Evolutionary conservation across 1,140 invertebrate genomes (phyloP).

Genomic region (Ladona fulva): DNA sequence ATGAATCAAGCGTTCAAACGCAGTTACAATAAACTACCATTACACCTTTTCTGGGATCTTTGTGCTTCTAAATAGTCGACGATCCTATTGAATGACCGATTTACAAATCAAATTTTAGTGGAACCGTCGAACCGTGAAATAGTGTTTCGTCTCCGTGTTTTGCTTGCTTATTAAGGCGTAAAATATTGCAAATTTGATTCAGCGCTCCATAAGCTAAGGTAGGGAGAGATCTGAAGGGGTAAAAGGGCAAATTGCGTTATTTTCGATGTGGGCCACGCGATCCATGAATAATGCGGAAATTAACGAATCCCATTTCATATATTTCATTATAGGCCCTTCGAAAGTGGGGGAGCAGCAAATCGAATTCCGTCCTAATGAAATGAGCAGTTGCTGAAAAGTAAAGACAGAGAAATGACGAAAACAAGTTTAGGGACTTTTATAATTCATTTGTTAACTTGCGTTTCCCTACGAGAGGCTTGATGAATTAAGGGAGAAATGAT

Average conservation of each 20-base stretch:
- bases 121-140: slow-evolving; percentile 3
- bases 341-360: not conserved
- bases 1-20: too few species aligned
- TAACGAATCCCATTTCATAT: not conserved
- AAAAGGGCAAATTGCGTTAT: not conserved
- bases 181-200: slow-evolving; percentile 7
- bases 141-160: not conserved
- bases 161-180: slow-evolving; percentile 5
- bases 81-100: not conserved
- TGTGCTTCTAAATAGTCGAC: too few species aligned
- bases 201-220: not conserved
- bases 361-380: not conserved
- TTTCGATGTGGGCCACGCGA: not conserved
- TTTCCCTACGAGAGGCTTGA: too few species aligned
- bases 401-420: too few species aligned
- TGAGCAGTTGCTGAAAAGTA: not conserved
- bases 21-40: too few species aligned
- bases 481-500: too few species aligned
- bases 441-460: too few species aligned
- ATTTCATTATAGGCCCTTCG: not conserved
- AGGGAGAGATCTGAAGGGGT: not conserved
- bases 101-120: slow-evolving; percentile 10
- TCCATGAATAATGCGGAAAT: not conserved
- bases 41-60: too few species aligned
- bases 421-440: too few species aligned